Conservation (phyloP, 2,113 vertebrate genomes). For the Speoplatyrhinus poulsoni region DNA sequence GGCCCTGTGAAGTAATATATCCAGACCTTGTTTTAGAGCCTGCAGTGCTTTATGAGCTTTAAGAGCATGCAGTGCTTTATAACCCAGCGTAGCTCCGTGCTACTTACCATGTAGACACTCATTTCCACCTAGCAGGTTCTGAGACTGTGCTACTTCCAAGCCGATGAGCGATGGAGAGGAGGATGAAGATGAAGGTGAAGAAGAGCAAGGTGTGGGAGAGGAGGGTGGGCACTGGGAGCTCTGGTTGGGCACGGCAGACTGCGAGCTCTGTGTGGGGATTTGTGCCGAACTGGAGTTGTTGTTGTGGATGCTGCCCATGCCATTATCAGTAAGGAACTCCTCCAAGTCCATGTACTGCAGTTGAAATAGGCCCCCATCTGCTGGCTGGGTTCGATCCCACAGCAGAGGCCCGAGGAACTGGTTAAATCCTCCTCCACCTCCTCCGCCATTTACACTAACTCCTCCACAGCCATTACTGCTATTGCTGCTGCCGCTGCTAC, state of each 20-base stretch:
- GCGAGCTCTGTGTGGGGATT: slow-evolving; percentile 79
- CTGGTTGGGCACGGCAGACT: slow-evolving; percentile 78
- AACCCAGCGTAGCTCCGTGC: not conserved
- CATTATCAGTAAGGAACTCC: slow-evolving; percentile 81
- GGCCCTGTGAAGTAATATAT: slow-evolving; percentile 31
- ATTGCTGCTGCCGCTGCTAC: slow-evolving; percentile 1
- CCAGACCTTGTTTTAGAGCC: slow-evolving; percentile 24
- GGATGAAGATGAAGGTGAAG: slow-evolving; percentile 71
- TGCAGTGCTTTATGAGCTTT: not conserved
- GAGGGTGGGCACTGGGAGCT: slow-evolving; percentile 80
- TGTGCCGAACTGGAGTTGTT: slow-evolving; percentile 77
- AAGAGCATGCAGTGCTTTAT: not conserved
- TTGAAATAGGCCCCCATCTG: slow-evolving; percentile 80
- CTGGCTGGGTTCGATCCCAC: slow-evolving; percentile 79
- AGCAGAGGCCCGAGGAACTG: slow-evolving; percentile 76
- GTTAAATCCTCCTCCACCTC: slow-evolving; percentile 66
- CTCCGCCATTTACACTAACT: slow-evolving; percentile 41
- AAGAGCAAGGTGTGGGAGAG: slow-evolving; percentile 71
- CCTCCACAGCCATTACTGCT: slow-evolving; percentile 54
- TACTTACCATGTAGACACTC: slow-evolving; percentile 78
- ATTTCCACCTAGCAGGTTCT: slow-evolving; percentile 58
- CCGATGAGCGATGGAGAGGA: slow-evolving; percentile 75
- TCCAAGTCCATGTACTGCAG: slow-evolving; percentile 85
- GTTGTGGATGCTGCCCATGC: slow-evolving; percentile 76
- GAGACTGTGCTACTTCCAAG: slow-evolving; percentile 74